Base-by-base conservation (phyloP, 2,797 vertebrate genomes). In the Halcyon smyrnensis region DNA sequence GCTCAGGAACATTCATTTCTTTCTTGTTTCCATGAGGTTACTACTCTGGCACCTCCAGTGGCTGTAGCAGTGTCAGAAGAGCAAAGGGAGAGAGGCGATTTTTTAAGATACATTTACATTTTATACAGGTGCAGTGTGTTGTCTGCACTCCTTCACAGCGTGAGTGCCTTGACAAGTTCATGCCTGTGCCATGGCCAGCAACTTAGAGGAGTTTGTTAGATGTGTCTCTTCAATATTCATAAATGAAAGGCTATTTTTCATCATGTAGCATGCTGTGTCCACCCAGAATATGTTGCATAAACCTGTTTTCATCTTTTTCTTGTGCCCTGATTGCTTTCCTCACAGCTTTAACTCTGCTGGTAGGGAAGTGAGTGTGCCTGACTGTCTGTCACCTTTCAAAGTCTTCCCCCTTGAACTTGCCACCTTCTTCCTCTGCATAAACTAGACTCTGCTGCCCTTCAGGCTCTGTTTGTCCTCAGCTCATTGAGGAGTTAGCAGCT, bases 131-230 rank as follows among this genome's bases (percentile, higher is more conserved):
- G 24, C 62, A 69, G 18, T 23, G 34, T 3, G 6, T 20, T 78
- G 23, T 45, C 68, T 78, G 25, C 6, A n/a, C 4, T 64, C 34
- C 9, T 67, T 45, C 39, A 34, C 3, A 8, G 32, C n/a, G 63
- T 59, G 62, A 21, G 6, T 11, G 63, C 11, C 3, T 77, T 59
- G 39, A 76, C 36, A 14, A 74, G 75, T 83, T 71, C 69, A 46
- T 28, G 45, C 6, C 15, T 6, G 8, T 93, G 79, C 6, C 25
- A 13, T 0, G 0, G 67, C 69, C 28, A 70, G 56, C 1, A 3
- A 30, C 86, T 89, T 85, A 39, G 70, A 79, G 41, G 36, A 34
- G 17, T 23, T 86, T 86, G 9, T 67, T 56, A 43, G 27, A 14
- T 39, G 25, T 32, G 1, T 25, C 45, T 87, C 37, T 74, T 78